Conservation (phyloP, 2,797 vertebrate genomes). For the Catamblyrhynchus diadema region DNA sequence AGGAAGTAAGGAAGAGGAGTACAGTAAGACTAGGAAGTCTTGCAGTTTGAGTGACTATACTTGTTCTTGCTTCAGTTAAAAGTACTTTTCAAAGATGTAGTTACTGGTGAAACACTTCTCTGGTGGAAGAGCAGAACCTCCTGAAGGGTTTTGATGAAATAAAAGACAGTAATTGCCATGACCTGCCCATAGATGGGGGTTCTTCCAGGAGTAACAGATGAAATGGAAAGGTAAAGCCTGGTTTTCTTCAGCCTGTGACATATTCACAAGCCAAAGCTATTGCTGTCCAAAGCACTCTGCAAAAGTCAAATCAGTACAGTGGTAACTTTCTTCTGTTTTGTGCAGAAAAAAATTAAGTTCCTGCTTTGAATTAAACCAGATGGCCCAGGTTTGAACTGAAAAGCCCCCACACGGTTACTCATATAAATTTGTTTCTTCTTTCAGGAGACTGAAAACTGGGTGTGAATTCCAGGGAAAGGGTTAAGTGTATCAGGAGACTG, state of each 20-base stretch:
- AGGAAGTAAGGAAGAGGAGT: background rate
- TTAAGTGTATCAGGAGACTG: conserved; percentile 65
- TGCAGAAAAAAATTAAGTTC: background rate
- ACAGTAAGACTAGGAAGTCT: background rate
- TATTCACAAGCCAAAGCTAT: background rate
- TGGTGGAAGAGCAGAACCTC: background rate
- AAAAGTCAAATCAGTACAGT: background rate
- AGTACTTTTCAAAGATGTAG: background rate
- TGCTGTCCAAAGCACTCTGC: background rate
- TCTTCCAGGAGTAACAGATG: background rate
- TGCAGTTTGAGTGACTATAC: background rate
- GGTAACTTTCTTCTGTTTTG: background rate
- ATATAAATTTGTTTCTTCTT: background rate
- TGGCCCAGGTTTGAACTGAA: background rate
- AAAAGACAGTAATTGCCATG: background rate
- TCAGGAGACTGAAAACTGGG: background rate
- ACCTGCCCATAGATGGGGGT: background rate
- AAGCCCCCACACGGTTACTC: background rate
- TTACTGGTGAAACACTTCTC: background rate
- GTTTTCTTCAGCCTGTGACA: background rate
- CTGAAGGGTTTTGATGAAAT: background rate
- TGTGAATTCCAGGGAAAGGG: conserved; percentile 52
- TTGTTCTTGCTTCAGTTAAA: background rate
- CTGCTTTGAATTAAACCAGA: background rate
- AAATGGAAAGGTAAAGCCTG: background rate